Conservation (phyloP, 2,797 vertebrate genomes). For the Oceanodroma leucorhoa region DNA sequence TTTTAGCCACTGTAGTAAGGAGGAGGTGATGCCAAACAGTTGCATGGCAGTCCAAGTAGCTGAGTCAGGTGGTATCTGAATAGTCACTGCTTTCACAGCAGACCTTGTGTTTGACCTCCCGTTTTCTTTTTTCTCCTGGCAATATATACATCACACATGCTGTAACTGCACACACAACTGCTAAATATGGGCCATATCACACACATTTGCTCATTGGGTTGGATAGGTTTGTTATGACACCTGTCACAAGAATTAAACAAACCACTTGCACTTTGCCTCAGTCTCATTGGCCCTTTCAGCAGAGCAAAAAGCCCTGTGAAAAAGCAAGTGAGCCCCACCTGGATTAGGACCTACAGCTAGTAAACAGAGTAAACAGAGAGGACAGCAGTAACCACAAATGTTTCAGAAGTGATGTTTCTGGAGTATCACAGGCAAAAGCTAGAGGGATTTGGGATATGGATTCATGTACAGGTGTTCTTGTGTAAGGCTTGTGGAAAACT, state of each 20-base stretch:
- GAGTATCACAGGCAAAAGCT: background rate
- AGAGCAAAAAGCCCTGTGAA: background rate
- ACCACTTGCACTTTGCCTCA: background rate
- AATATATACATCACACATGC: background rate
- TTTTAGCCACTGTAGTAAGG: background rate
- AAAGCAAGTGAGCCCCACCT: background rate
- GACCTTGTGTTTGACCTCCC: background rate
- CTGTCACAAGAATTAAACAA: background rate
- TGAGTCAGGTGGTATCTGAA: background rate
- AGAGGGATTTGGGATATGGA: background rate
- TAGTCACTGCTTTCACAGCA: background rate
- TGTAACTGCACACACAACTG: background rate
- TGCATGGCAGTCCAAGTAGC: background rate
- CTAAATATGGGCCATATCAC: background rate
- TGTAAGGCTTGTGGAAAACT: background rate
- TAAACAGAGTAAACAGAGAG: background rate
- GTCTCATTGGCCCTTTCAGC: background rate
- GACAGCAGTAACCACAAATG: background rate
- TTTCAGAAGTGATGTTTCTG: background rate
- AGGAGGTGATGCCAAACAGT: background rate
- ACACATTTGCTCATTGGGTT: background rate
- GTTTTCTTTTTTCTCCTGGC: background rate
- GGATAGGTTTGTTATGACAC: background rate
- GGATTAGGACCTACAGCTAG: background rate
- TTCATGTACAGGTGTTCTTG: background rate